Evolutionary conservation across 1,140 invertebrate genomes (phyloP), one percentile per base, ranked within the genome.

Genomic region (Tetramorium simillimum): DNA sequence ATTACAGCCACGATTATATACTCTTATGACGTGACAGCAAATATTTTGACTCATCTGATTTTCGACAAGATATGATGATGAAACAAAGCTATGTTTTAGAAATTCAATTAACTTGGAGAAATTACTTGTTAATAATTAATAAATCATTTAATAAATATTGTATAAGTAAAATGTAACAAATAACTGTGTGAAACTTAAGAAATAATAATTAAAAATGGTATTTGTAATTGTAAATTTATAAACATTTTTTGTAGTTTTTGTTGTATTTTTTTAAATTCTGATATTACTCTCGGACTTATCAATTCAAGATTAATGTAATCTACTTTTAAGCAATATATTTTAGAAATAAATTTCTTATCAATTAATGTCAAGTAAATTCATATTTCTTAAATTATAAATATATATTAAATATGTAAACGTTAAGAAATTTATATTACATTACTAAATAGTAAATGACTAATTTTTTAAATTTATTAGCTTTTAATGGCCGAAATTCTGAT

Each of bases 1-100:
- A 84, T 84, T 82, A 84, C 46, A 82, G 40, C n/a, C 69, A 18
- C 53, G 53, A 84, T 73, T 75, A 84, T 75, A 14, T 28, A 62
- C n/a, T 28, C n/a, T 24, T 58, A 72, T 46, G 65, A 72, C 24
- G 18, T 56, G 65, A 16, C 28, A 4, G 63, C 60, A 69, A 80
- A 80, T 40, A 69, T 80, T 80, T 67, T 12, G 14, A 9, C 49
- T 33, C 40, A 18, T 12, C 28, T 80, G 46, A 28, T 69, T 40
- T 69, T 28, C 14, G 14, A 28, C 40, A 69, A 10, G 33, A 49
- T 78, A 78, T 78, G 9, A 28, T 9, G 3, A n/a, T 43, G 1
- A 46, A 12, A 67, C 21, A 37, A 49, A 14, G 14, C 43, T 21
- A n/a, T 0, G 21, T 40, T 80, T 51, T 51, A 37, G 14, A 51